Evolutionary conservation across 2,113 vertebrate species (phyloP).

Genomic region (Epinephelus fuscoguttatus): DNA sequence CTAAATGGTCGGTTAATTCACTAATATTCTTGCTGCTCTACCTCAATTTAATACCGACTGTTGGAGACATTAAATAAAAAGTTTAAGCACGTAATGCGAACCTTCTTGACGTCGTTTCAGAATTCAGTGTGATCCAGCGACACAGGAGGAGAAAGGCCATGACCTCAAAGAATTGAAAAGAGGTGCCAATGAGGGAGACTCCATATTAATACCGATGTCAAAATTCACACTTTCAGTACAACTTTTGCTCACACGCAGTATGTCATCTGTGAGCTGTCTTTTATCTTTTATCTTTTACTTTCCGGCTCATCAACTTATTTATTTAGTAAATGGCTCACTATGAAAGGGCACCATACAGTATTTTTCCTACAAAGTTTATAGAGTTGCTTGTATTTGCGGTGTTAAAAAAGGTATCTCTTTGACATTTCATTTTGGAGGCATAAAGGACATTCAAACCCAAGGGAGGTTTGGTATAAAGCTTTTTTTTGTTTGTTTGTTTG

Average conservation of each 20-base stretch:
- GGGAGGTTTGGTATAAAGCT: not conserved
- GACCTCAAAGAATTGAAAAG: conserved; percentile 9
- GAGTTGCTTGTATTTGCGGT: not conserved
- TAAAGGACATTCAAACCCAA: not conserved
- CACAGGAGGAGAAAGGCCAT: not conserved
- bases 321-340: not conserved
- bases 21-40: not conserved
- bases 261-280: not conserved
- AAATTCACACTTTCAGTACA: not conserved
- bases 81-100: not conserved
- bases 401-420: not conserved
- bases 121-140: not conserved
- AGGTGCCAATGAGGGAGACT: not conserved
- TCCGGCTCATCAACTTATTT: not conserved
- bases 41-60: not conserved
- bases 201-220: not conserved
- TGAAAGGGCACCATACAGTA: not conserved
- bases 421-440: not conserved
- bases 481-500: not conserved
- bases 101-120: not conserved
- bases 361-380: too few species aligned
- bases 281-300: not conserved
- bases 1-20: not conserved
- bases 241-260: not conserved
- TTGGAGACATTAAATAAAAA: not conserved